These are phyloP conservation scores for Mola mola DNA, from an alignment of 2,113 vertebrate species.

Conservation along the genomic window DNA sequence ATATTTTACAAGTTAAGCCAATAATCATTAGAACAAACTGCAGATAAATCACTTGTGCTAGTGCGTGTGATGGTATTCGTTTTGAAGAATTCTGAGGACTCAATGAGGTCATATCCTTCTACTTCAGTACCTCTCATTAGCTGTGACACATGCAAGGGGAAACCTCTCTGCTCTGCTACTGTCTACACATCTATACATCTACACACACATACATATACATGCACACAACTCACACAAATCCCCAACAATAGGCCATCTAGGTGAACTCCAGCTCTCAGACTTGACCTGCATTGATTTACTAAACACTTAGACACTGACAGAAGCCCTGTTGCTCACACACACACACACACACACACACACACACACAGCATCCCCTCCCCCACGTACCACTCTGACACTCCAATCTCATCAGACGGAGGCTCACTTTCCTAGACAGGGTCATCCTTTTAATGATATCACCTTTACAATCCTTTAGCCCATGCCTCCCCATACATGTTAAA, in stretches of 20 bases:
- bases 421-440: constrained; percentile 59
- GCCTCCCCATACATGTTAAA: constrained; percentile 7
- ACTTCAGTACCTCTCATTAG: constrained; percentile 55
- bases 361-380: constrained; percentile 13
- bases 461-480: constrained; percentile 37
- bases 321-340: constrained; percentile 10
- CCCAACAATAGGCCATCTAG: constrained; percentile 51
- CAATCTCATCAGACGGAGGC: constrained; percentile 45
- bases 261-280: constrained; percentile 57
- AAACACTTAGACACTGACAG: constrained; percentile 61
- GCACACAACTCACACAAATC: constrained; percentile 13
- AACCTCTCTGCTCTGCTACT: constrained; percentile 16
- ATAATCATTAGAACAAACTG: no score
- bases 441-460: constrained; percentile 67
- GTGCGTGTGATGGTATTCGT: constrained; percentile 17
- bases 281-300: constrained; percentile 73
- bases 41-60: no score
- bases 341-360: constrained; percentile 9
- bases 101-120: constrained; percentile 57
- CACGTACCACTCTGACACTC: constrained; percentile 5
- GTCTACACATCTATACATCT: constrained; percentile 19
- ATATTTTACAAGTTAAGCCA: no score
- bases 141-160: constrained; percentile 59
- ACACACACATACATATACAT: constrained; percentile 21
- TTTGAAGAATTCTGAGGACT: constrained; percentile 23